These are phyloP conservation scores for Panulirus ornatus DNA, from an alignment of 1,140 invertebrate species.

Conservation along the genomic window DNA sequence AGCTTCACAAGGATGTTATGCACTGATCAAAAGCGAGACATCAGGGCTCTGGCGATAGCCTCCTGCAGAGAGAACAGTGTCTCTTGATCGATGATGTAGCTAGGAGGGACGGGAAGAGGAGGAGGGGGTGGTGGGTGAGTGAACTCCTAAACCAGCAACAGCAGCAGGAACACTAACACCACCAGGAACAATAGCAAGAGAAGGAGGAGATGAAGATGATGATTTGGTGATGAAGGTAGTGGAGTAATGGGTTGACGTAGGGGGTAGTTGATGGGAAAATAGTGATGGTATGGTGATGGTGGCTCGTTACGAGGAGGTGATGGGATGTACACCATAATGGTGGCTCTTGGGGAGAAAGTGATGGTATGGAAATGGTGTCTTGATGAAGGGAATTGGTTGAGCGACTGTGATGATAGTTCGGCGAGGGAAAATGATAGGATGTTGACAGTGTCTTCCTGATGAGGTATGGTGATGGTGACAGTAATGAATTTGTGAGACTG, in stretches of 20 bases:
- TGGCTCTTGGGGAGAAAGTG: neutral
- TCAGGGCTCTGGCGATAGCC: conserved; percentile 3
- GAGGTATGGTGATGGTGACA: neutral
- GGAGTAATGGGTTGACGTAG: neutral
- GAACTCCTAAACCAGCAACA: neutral
- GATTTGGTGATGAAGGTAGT: neutral
- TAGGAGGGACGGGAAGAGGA: neutral
- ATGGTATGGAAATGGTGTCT: no score
- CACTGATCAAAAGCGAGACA: conserved; percentile 50
- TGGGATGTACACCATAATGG: neutral
- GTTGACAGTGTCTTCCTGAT: neutral
- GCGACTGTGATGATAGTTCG: no score
- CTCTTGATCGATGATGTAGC: conserved; percentile 37
- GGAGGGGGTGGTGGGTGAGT: neutral
- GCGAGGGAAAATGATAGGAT: neutral
- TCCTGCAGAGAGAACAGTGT: conserved; percentile 23
- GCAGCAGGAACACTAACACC: neutral
- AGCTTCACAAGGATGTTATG: conserved; percentile 44
- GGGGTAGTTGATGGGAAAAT: neutral
- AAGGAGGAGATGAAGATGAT: neutral
- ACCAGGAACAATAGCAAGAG: neutral
- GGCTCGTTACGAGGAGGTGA: neutral
- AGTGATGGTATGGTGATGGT: neutral
- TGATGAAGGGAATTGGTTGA: neutral
- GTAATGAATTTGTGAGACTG: neutral